Conservation (phyloP, 2,113 vertebrate species). For the Baryphthengus martii region DNA sequence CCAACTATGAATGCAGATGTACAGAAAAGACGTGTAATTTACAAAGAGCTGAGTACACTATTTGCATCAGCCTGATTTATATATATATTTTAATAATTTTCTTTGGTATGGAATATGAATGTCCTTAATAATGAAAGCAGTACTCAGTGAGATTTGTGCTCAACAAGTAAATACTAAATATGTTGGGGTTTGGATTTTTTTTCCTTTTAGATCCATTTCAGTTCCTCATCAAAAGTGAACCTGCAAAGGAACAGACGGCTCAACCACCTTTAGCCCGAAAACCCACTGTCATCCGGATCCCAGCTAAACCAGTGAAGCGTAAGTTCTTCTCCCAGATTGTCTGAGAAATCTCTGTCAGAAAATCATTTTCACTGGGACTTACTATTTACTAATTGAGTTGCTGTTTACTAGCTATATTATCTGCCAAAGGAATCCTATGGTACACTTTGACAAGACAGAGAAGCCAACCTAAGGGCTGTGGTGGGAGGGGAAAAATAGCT, state of each 20-base stretch:
- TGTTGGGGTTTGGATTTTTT: background rate
- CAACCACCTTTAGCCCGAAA: slow-evolving; percentile 72
- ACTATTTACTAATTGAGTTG: background rate
- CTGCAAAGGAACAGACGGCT: slow-evolving; percentile 49
- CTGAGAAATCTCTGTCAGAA: background rate
- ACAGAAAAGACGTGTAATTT: slow-evolving; percentile 54
- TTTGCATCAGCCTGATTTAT: slow-evolving; percentile 38
- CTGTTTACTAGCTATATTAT: background rate
- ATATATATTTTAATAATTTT: slow-evolving; percentile 16
- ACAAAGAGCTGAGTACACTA: slow-evolving; percentile 5
- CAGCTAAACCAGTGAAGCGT: slow-evolving; percentile 79
- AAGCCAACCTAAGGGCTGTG: background rate
- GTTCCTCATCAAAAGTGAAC: slow-evolving; percentile 70
- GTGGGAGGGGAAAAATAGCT: background rate
- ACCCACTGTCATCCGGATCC: slow-evolving; percentile 92
- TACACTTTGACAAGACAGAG: background rate
- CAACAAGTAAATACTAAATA: slow-evolving; percentile 48
- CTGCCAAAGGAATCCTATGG: background rate
- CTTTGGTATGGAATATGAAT: slow-evolving; percentile 34
- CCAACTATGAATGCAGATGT: slow-evolving; percentile 14
- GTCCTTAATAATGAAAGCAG: slow-evolving; percentile 45
- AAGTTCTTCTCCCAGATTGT: slow-evolving; percentile 21
- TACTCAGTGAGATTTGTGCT: slow-evolving; percentile 37
- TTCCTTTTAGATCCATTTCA: slow-evolving; percentile 75
- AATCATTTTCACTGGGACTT: background rate